A percentile compares a stretch with the other conserved stretches of the same genome.
Conservation (phyloP, 2,113 vertebrate species). For the Pelobates fuscus region DNA sequence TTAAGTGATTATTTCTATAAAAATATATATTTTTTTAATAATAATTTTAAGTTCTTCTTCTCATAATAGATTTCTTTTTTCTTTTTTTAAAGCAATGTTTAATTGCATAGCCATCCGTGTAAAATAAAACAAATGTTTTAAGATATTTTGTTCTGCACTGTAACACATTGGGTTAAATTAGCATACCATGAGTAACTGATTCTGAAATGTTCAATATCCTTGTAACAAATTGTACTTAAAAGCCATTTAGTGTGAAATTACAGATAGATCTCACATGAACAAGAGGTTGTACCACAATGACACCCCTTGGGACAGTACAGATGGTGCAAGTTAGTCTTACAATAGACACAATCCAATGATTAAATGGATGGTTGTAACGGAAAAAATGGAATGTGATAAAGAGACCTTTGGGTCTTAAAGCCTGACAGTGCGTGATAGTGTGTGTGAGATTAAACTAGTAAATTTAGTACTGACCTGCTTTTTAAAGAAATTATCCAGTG, state of each 20-base stretch:
- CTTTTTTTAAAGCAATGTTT: no score
- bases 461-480: no score
- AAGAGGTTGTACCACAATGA: constrained; percentile 21
- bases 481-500: no score
- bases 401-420: constrained; percentile 4
- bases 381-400: background rate
- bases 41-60: no score
- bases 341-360: constrained; percentile 40
- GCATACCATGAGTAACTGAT: background rate
- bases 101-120: no score
- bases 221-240: constrained; percentile 32
- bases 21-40: no score
- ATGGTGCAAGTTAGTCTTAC: constrained; percentile 44
- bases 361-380: constrained; percentile 43
- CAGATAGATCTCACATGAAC: constrained; percentile 24
- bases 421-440: no score
- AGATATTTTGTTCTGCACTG: no score
- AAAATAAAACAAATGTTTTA: no score
- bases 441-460: no score
- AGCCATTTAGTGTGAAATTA: constrained; percentile 40
- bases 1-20: no score
- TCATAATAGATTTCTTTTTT: no score
- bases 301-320: constrained; percentile 30
- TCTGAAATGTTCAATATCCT: constrained; percentile 13
- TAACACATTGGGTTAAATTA: background rate